Base-by-base conservation (phyloP, 2,797 vertebrate genomes). In the Fistularia commersonii region DNA sequence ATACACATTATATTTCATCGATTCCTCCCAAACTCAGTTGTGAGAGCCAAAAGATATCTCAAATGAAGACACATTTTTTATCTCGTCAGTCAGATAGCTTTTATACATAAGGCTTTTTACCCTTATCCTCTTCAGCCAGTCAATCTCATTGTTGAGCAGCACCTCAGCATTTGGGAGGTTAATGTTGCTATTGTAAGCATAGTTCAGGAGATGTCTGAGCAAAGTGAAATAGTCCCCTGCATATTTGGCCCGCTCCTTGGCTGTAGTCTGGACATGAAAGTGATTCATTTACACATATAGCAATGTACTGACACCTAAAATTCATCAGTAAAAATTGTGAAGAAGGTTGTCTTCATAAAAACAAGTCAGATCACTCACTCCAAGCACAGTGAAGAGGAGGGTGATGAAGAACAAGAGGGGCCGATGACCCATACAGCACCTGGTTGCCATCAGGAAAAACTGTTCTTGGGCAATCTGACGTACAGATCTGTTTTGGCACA, bases 391-490 rank as follows among this genome's bases (percentile, higher is more conserved):
- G 78, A 99, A 99, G 69, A 99, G 93, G 45, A 99, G 90, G 54
- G 97, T 99, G 86, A 99, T 98, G 79, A 99, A 99, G 89, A 99
- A 99, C 64, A 99, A 93, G 34, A 99, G 93, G 62, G 97, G 97
- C 68, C 97, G 90, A 73, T 99, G 96, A 79, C 96, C 97, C 97
- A 99, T 99, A 79, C 97, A 99, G 79, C 97, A 99, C 84, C 97
- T 90, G 31, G 97, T 99, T 58, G 96, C 97, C 97, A 98, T 99
- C 73, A 99, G 89, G 80, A 99, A 99, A 87, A 99, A 99, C 56
- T 99, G 97, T 68, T 99, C 97, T 80, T 99, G 97, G 35, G 97
- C 95, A 93, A 99, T 97, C 79, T 98, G 96, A 82, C 97, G 96
- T 77, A 99, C 97, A 51, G 93, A 95, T 85, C 97, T 99, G 74